Evolutionary conservation across 2,113 vertebrate species (phyloP).

Genomic region (Phylloscopus trochiloides): DNA sequence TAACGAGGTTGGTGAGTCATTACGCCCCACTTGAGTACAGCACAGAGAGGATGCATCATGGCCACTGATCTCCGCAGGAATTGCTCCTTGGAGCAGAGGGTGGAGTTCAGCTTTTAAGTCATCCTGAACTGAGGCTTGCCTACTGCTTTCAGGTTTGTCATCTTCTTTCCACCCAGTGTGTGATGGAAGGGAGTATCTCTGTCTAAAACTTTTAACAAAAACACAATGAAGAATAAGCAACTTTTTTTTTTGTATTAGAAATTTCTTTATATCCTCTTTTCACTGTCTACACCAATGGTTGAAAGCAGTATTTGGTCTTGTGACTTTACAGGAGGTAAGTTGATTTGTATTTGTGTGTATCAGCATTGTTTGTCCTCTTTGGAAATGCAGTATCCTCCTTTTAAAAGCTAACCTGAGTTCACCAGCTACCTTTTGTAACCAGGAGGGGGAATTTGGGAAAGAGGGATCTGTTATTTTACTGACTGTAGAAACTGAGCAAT

Average conservation of each 20-base stretch:
- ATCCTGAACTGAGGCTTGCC: slow-evolving; percentile 49
- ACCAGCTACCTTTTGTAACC: neutral
- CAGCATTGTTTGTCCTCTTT: slow-evolving; percentile 46
- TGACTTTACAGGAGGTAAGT: slow-evolving; percentile 81
- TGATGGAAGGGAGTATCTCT: neutral
- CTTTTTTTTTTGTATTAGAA: slow-evolving; percentile 35
- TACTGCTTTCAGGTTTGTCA: neutral
- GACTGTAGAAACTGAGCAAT: neutral
- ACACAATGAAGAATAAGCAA: slow-evolving; percentile 3
- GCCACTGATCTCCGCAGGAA: neutral
- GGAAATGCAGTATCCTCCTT: slow-evolving; percentile 80
- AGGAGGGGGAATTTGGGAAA: neutral
- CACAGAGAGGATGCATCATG: slow-evolving; percentile 3
- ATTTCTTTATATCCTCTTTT: slow-evolving; percentile 68
- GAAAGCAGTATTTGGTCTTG: slow-evolving; percentile 77
- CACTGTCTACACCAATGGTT: slow-evolving; percentile 77
- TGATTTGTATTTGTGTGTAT: slow-evolving; percentile 67
- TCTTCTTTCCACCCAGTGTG: neutral
- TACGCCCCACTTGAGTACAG: neutral
- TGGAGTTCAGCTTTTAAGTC: slow-evolving; percentile 44
- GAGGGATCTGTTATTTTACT: neutral
- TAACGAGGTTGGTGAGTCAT: slow-evolving; percentile 24
- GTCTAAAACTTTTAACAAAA: neutral
- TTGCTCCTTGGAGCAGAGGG: slow-evolving; percentile 34
- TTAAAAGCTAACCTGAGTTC: slow-evolving; percentile 29